Evolutionary conservation across 2,888 invertebrate species (phyloP), one percentile per base, ranked within the genome.

Genomic region (Caenorhabditis angaria): DNA sequence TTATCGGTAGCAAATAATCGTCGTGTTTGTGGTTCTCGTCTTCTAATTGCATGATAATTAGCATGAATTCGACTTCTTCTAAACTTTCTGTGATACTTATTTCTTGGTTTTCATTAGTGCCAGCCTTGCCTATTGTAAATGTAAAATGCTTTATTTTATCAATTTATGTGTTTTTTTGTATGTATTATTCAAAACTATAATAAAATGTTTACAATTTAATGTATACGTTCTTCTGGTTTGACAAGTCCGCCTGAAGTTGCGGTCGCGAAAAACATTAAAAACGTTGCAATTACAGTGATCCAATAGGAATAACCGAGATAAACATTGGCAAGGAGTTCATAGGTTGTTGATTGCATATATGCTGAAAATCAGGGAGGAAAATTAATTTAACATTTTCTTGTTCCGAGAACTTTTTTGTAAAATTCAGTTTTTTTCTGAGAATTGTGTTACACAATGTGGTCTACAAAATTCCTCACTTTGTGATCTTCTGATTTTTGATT

Each of bases 281-380:
- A 48, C n/a, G 74, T 60, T 4, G 83, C 78, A 25, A 74, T 56
- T 8, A 79, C 62, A 25, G 79, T 62, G 1, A 79, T 29, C 77
- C 78, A 81, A 47, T 77, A 81, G 10, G 77, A 75, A 57, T 82
- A 82, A 12, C 82, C 82, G 24, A 80, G 75, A 41, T 70, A 65
- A 28, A 77, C 78, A 48, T 82, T 76, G 0, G 77, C 79, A 14
- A 78, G 57, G 27, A 82, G 66, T 54, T 82, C 80, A 51, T 69
- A 78, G 18, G 76, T 70, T 1, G 69, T 70, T 2, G 80, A 77
- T 60, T 72, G 70, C 56, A 82, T 69, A 48, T 80, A 80, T 0
- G 73, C 81, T 81, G 69, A 24, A 77, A 68, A 14, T 8, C 25
- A 32, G 20, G 28, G 32, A 32, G 10, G 32, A 10, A 32, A 1